phyloP scores from a whole-genome alignment of 2,113 vertebrate species.

The Bufo bufo region DNA sequence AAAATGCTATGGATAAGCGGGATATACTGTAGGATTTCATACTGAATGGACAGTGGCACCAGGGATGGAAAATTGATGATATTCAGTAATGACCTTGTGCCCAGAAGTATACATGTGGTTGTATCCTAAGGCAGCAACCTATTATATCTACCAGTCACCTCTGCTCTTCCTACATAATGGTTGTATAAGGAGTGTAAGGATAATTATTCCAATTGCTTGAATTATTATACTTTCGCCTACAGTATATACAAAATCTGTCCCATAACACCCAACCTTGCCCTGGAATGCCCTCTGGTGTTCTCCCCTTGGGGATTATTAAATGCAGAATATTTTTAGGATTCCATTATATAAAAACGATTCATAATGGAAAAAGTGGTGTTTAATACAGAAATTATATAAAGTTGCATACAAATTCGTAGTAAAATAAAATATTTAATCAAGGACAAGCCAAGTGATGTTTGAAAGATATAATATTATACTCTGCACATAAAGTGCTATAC shows the following conservation, averaged over 20 bases:
- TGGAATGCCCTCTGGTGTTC: neutral
- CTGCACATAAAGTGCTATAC: neutral
- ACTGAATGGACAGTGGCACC: neutral
- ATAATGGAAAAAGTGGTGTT: too few relatives aligned
- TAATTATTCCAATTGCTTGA: neutral
- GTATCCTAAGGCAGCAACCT: neutral
- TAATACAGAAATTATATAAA: too few relatives aligned
- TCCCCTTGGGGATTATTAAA: neutral
- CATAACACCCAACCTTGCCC: neutral
- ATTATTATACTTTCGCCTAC: neutral
- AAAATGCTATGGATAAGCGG: neutral
- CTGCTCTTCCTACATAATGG: neutral
- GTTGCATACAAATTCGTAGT: too few relatives aligned
- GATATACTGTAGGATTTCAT: neutral
- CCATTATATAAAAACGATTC: neutral
- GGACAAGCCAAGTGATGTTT: neutral
- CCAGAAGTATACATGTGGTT: neutral
- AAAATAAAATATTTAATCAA: neutral
- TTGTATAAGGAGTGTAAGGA: neutral
- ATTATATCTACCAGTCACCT: neutral
- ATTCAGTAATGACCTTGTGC: conserved; percentile 14
- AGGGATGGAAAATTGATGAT: neutral
- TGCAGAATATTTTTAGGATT: neutral
- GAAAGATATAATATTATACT: neutral
- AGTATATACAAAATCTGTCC: neutral